Evolutionary conservation across 2,113 vertebrate genomes (phyloP).

Genomic region (Prunella fulvescens): DNA sequence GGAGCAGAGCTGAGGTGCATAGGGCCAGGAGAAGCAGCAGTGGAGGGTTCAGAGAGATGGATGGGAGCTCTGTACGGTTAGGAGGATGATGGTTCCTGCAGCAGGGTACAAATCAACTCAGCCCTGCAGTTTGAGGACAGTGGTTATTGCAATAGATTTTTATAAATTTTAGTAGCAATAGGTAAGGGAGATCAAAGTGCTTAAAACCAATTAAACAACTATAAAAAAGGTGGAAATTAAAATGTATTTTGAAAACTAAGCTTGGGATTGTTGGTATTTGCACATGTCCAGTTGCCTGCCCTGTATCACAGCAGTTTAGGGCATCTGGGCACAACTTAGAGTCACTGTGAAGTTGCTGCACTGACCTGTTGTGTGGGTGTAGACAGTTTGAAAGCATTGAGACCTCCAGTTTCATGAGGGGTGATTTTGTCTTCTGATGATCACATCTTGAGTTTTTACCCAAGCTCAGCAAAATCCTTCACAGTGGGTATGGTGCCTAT

Average conservation of each 20-base stretch:
- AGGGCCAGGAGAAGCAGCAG: not conserved
- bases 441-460: not conserved
- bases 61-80: not conserved
- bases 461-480: not conserved
- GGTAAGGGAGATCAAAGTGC: not conserved
- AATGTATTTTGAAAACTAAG: not conserved
- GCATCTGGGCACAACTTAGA: not conserved
- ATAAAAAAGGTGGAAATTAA: not conserved
- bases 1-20: not conserved
- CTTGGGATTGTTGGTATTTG: not conserved
- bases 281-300: not conserved
- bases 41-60: accelerated
- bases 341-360: not conserved
- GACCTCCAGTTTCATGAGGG: not conserved
- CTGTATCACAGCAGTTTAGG: not conserved
- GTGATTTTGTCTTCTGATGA: not conserved
- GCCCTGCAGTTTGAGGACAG: not conserved
- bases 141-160: not conserved
- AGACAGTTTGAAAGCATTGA: not conserved
- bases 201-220: not conserved
- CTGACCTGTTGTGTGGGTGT: not conserved
- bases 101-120: not conserved
- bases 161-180: not conserved
- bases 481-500: not conserved
- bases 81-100: not conserved